Evolutionary conservation across 2,113 vertebrate species (phyloP), one percentile per base, ranked within the genome.

Genomic region (Apodemus sylvaticus): DNA sequence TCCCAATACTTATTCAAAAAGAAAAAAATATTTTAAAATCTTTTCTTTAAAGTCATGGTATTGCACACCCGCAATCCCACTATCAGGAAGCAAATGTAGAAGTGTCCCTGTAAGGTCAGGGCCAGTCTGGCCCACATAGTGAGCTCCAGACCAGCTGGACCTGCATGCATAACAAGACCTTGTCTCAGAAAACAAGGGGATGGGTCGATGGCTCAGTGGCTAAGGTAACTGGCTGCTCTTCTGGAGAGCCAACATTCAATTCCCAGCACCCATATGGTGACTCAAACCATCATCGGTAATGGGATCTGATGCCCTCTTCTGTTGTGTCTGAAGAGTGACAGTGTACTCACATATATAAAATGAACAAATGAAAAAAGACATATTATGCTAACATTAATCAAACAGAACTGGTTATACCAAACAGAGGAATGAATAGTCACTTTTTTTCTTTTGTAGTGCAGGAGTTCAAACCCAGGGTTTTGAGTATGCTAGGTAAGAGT

Each of bases 391-490:
- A 71, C 51, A 74, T 88, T 64, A 96, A 91, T 53, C 45, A 86
- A 92, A 62, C 53, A 81, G 55, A 74, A 17, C 79, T 62, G 29
- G 39, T 79, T 90, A 68, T 87, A 68, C 31, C 77, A 70, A 91
- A 34, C 55, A 96, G 79, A 91, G 48, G 85, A 91, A 70, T 45
- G 42, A 64, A 82, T n/a, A 90, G 70, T 73, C 58, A 77, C 12
- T 86, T 48, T 62, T 60, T 26, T 24, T 60, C 7, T 24, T 34
- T 60, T 31, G 29, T 20, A 48, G 60, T 53, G 34, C 16, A 42
- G 19, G 29, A 42, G 29, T 22, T 60, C 31, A 39, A 93, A 68
- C 4, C 26, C 71, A 85, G 19, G n/a, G n/a, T 16, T n/a, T 76
- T 20, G 11, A 39, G 42, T n/a, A 86, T 34, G 70, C 24, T 53